Evolutionary conservation across 2,113 vertebrate species (phyloP).

Genomic region (Porphyrio hochstetteri): DNA sequence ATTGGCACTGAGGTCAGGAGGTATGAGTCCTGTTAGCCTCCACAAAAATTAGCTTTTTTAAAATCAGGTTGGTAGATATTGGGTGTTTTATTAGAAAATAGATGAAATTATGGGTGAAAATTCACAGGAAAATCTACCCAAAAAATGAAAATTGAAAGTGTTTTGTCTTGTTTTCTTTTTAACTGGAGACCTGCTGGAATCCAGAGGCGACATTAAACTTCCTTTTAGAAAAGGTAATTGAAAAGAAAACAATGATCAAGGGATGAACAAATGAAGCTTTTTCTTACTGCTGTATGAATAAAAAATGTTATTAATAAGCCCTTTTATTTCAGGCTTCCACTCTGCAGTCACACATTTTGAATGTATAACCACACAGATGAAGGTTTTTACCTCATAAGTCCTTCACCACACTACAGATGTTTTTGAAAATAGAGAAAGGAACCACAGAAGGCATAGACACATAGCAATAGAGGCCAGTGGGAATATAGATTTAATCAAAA

Average conservation of each 20-base stretch:
- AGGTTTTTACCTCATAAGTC: not conserved
- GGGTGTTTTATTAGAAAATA: not conserved
- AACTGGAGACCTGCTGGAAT: not conserved
- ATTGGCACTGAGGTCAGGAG: not conserved
- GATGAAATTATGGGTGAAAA: not conserved
- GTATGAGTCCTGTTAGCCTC: not conserved
- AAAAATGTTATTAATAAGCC: constrained; percentile 29
- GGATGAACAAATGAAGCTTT: constrained; percentile 33
- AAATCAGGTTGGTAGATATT: not conserved
- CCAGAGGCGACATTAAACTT: not conserved
- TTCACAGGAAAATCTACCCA: not conserved
- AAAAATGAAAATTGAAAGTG: not conserved
- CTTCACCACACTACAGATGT: not conserved
- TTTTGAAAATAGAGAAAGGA: not conserved
- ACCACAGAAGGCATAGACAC: not conserved
- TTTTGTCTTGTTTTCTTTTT: constrained; percentile 13
- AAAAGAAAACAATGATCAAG: constrained; percentile 21
- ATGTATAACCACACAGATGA: not conserved
- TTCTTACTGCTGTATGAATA: constrained; percentile 26
- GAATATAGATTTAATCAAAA: not conserved
- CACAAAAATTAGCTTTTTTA: not conserved
- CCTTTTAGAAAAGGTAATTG: constrained; percentile 13
- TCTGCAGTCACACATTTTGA: not conserved
- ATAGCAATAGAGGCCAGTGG: not conserved
- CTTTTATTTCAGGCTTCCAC: constrained; percentile 8